Base-by-base conservation (phyloP, 2,797 vertebrate species). In the Eurystomus glaucurus region DNA sequence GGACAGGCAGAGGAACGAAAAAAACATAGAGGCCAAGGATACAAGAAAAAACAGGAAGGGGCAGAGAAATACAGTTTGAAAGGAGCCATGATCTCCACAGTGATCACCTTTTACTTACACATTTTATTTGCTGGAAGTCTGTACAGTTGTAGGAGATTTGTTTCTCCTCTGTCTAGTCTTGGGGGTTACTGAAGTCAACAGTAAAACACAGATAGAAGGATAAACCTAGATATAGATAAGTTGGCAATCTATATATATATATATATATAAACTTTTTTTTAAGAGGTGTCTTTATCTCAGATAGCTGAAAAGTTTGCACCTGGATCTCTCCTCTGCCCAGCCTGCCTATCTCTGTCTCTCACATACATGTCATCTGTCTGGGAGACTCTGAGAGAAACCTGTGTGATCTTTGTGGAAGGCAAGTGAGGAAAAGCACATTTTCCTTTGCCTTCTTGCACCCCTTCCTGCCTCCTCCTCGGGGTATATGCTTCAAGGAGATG, bases 1-100 rank as follows among this genome's bases (percentile, higher is more conserved):
- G 81, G 72, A 95, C 2, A 19, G 55, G 62, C 39, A 94, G 78
- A 85, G 50, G 71, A 80, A 79, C 21, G 4, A 43, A 90, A 93
- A 78, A 93, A 81, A 8, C 0, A 1, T 12, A 90, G 39, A 86
- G 80, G 89, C 68, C 83, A 94, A 79, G 23, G 48, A 90, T 84
- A 39, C 29, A 88, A 66, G 55, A 72, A 58, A 57, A 85, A 82
- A 19, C 26, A 72, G 72, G 43, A 85, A 12, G 8, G 21, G 45
- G 79, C 75, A 80, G 46, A 93, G 28, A 74, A 94, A 88, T 81
- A 17, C 41, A 55, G 39, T 88, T 76, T 96, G 83, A 95, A 83
- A 93, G 37, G 52, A 88, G 50, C 46, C 8, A 37, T 93, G 85
- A 96, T 94, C 82, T 91, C 76, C 37, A 46, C 14, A 94, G 28